Evolutionary conservation across 2,888 invertebrate genomes (phyloP), one percentile per base, ranked within the genome.

Genomic region (Lycia hirtaria): DNA sequence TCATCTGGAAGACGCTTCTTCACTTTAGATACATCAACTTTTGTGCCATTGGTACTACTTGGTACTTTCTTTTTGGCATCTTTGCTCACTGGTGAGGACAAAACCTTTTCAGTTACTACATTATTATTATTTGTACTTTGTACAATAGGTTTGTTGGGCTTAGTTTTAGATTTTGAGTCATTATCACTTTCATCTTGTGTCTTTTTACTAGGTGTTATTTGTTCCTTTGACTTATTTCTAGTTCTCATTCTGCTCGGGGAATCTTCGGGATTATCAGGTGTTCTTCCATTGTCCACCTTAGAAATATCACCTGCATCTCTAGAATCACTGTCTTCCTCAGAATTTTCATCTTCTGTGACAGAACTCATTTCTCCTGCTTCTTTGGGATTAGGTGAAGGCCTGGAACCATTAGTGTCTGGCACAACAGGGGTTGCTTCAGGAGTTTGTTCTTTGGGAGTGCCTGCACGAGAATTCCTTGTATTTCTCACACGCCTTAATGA

Each of bases 321-420:
- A 56, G 97, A 98, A 88, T 98, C 98, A 85, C 98, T 98, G 85
- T 98, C 98, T 84, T 98, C 98, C 82, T 98, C 98, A 66, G 98
- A 98, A 89, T 97, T 97, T 83, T 98, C 97, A 93, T 96, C 96
- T 84, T 96, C 96, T 50, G 96, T 96, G 60, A 96, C 96, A 58
- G 96, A 96, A 86, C 95, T 95, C 77, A 95, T 95, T 82, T 95
- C 95, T 62, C 94, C 94, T 22, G 87, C 91, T 83, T 95, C 95
- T 82, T 95, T 95, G 56, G 94, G 93, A 83, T 93, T 95, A 15
- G 94, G 95, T 59, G 94, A 95, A 56, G 95, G 94, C 72, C 95
- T 87, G 37, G 92, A 86, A 49, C 89, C 85, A 76, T 87, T 91
- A 55, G 94, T 93, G 73, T 92, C 92, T 67, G 87, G 90, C 40